Evolutionary conservation across 1,140 invertebrate species (phyloP).

Genomic region (Sarcophaga bullata): DNA sequence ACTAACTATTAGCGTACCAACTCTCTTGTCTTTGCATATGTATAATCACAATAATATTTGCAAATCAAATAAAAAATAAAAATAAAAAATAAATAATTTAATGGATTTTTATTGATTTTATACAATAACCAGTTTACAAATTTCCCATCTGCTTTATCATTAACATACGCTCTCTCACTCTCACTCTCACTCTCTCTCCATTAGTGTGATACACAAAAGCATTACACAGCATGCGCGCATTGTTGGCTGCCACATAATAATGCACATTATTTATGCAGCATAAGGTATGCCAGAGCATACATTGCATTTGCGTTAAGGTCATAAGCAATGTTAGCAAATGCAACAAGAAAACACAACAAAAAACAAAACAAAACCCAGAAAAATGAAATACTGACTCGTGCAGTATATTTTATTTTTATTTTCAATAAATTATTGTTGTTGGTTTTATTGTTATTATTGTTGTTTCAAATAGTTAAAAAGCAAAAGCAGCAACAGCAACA

Average conservation of each 20-base stretch:
- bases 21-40: neutral
- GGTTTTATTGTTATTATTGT: neutral
- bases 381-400: neutral
- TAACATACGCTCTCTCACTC: neutral
- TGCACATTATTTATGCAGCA: constrained; percentile 3
- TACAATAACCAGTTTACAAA: constrained; percentile 55
- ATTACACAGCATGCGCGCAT: neutral
- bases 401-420: neutral
- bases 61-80: constrained; percentile 33
- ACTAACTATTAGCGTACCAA: too few species aligned
- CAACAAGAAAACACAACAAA: neutral
- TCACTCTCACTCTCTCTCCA: too few species aligned
- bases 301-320: constrained; percentile 30
- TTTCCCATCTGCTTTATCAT: constrained; percentile 52
- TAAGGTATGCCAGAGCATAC: neutral
- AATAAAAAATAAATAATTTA: neutral
- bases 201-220: too few species aligned
- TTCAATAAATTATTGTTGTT: neutral
- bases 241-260: neutral
- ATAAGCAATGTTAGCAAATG: constrained; percentile 24
- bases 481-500: neutral
- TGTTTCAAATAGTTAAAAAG: constrained; percentile 6
- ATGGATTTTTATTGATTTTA: constrained; percentile 20
- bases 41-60: neutral
- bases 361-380: neutral